phyloP scores from a whole-genome alignment of 1,140 invertebrate species.

The Lordiphosa stackelbergi region DNA sequence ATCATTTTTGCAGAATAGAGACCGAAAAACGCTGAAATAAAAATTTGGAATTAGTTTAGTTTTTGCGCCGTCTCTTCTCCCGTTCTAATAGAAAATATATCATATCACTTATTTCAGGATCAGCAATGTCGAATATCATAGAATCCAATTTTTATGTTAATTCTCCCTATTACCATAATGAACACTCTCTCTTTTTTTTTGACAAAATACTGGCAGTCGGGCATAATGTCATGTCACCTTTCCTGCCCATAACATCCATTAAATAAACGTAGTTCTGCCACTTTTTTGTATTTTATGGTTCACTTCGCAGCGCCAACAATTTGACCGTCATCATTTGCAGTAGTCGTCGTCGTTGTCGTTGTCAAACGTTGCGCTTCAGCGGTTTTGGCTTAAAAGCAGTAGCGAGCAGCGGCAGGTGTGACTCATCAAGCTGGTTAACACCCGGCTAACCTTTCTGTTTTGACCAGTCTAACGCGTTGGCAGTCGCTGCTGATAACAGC shows the following conservation, averaged over 20 bases:
- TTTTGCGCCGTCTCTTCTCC: too few relatives aligned
- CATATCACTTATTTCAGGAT: too few relatives aligned
- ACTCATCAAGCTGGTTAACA: conserved; percentile 63
- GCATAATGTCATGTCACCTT: conserved; percentile 20
- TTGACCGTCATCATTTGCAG: conserved; percentile 58
- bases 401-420: conserved; percentile 47
- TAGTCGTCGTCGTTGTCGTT: conserved; percentile 10
- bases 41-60: too few relatives aligned
- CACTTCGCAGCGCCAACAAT: conserved; percentile 43
- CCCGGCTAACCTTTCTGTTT: conserved; percentile 63
- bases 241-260: conserved; percentile 7
- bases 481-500: conserved; percentile 37
- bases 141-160: too few relatives aligned
- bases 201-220: too few relatives aligned
- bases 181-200: too few relatives aligned
- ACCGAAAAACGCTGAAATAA: too few relatives aligned
- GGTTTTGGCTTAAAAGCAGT: conserved; percentile 12
- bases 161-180: too few relatives aligned
- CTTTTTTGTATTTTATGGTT: conserved; percentile 50
- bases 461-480: conserved; percentile 59
- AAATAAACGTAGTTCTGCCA: conserved; percentile 3
- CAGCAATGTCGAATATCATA: too few relatives aligned
- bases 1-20: too few relatives aligned
- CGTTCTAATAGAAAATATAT: too few relatives aligned
- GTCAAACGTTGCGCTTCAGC: conserved; percentile 45